Evolutionary conservation across 2,797 vertebrate species (phyloP), one percentile per base, ranked within the genome.

Genomic region (Chaunax sp.): DNA sequence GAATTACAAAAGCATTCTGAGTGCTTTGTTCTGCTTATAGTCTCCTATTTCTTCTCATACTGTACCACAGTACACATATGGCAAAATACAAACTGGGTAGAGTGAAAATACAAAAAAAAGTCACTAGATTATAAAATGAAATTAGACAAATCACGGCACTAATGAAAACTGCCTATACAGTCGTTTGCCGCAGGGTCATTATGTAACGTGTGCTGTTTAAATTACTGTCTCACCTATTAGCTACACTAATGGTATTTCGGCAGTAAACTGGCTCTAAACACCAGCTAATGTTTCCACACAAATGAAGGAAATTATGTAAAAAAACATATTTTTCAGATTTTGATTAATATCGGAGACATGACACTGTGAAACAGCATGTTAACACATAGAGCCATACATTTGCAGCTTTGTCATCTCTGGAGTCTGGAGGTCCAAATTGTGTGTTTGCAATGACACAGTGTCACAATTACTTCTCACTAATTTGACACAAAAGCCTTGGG

Each of bases 401-500:
- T 56, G 18, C 25, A 64, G 41, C 22, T 62, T 55, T 73, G 51
- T 77, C 64, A 71, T 72, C 62, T 53, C 58, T 30, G 46, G 28
- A 28, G 46, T 78, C 55, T 66, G 50, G 28, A 55, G 62, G 56
- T 28, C 69, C 44, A 69, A 64, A 78, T 68, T 52, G 20, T 79
- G 62, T 14, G 35, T 73, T 62, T 47, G 77, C 71, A 72, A 54
- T 81, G 69, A 82, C 78, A 60, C 70, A 2, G 41, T 55, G 70
- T 67, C 69, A 57, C 77, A 75, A 74, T 83, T 71, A 75, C 62
- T 85, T 50, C 66, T 61, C 44, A 30, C 44, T 77, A 75, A 89
- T 85, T 74, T 69, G 78, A 85, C 72, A 83, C 63, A 70, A 75
- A 80, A 40, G 38, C 82, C 74, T 79, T 73, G 64, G 59, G 43